Conservation (phyloP, 2,797 vertebrate genomes). For the Psittacula derbiana region DNA sequence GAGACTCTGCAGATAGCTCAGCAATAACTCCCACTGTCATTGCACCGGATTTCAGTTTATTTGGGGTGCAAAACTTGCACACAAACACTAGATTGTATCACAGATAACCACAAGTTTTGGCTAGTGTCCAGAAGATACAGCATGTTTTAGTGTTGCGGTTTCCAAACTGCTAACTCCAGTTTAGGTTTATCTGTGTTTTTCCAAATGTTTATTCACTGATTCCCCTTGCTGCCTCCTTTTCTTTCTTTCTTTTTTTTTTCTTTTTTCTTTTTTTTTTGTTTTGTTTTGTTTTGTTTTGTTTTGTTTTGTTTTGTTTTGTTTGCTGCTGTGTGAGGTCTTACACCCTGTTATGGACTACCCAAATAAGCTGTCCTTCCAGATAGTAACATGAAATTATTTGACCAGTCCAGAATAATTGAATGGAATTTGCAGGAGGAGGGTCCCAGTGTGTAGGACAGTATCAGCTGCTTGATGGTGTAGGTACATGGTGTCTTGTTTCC, state of each 20-base stretch:
- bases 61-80: constrained; percentile 20
- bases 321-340: background rate
- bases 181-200: background rate
- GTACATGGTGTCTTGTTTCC: background rate
- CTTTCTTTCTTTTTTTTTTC: background rate
- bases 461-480: background rate
- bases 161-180: background rate
- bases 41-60: background rate
- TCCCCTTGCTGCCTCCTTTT: background rate
- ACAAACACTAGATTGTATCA: background rate
- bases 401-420: background rate
- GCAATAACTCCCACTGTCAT: background rate
- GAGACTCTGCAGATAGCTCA: constrained; percentile 25
- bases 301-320: background rate
- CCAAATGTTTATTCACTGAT: background rate
- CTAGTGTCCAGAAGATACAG: background rate
- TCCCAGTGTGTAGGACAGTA: background rate
- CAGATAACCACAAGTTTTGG: constrained; percentile 1
- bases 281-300: background rate
- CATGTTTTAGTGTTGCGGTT: background rate
- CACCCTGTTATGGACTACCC: background rate
- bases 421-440: background rate
- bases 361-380: background rate
- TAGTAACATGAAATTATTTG: background rate
- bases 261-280: too few species aligned